phyloP scores from a whole-genome alignment of 1,140 invertebrate species.

The Orchestia grillus region DNA sequence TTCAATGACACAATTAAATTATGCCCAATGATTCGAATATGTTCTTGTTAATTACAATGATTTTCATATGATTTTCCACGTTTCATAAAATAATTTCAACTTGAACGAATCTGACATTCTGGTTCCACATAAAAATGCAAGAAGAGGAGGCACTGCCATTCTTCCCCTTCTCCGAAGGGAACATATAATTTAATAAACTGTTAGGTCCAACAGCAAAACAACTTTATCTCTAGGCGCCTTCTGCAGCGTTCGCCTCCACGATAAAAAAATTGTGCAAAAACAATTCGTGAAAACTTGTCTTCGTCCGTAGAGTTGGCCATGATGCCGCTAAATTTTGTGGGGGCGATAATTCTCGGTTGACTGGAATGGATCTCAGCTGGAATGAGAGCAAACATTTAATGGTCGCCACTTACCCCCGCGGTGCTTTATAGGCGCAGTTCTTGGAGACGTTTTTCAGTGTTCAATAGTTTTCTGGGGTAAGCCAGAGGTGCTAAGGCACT shows the following conservation, averaged over 20 bases:
- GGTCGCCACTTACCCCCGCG: background rate
- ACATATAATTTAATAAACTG: background rate
- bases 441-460: background rate
- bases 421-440: background rate
- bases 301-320: background rate
- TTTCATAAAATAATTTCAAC: background rate
- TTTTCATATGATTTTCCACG: background rate
- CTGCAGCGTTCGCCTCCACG: background rate
- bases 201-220: slow-evolving; percentile 7
- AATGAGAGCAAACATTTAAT: background rate
- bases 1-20: background rate
- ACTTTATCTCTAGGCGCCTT: slow-evolving; percentile 7
- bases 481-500: background rate
- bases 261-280: background rate
- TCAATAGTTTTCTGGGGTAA: background rate
- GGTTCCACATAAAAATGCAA: background rate
- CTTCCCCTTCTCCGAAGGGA: background rate
- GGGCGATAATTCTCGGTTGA: background rate
- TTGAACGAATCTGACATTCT: background rate
- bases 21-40: background rate
- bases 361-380: background rate
- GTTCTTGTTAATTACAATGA: background rate
- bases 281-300: background rate
- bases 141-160: background rate
- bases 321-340: background rate